Conservation (phyloP, 2,113 vertebrate genomes). For the Chaetorhynchus papuensis region DNA sequence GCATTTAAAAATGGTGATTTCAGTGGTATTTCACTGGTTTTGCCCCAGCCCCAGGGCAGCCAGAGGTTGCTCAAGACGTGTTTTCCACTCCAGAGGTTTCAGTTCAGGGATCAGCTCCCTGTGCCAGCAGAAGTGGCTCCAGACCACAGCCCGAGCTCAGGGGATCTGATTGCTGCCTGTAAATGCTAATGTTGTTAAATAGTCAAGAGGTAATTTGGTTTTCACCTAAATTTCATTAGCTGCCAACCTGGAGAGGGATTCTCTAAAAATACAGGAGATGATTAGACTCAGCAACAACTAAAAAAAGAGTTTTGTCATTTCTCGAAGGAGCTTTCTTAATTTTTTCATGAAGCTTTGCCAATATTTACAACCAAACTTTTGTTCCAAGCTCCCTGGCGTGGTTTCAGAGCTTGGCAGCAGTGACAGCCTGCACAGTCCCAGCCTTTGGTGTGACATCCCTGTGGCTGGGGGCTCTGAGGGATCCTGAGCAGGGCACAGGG, state of each 20-base stretch:
- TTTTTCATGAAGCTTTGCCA: conserved; percentile 49
- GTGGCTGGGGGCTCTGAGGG: background rate
- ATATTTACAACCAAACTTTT: conserved; percentile 52
- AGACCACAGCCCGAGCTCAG: background rate
- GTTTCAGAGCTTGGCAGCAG: conserved; percentile 16
- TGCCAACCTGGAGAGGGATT: background rate
- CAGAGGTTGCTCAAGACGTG: background rate
- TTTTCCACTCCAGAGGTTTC: background rate
- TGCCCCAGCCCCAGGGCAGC: background rate
- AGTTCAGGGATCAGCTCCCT: background rate
- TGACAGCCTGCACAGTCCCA: background rate
- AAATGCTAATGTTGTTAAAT: background rate
- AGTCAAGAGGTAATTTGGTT: background rate
- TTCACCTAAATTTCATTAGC: conserved; percentile 10
- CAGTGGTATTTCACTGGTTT: background rate
- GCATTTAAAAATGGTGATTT: background rate
- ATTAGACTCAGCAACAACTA: background rate
- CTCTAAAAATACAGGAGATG: background rate
- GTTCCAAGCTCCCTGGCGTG: background rate
- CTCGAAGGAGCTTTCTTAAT: background rate
- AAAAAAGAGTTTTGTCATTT: background rate
- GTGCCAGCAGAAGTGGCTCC: background rate
- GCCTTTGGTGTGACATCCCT: background rate
- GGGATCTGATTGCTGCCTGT: background rate
- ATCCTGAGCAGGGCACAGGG: background rate